These are phyloP conservation scores for Brachionus asplanchnoidis DNA, from an alignment of 1,140 invertebrate species.

Conservation along the genomic window DNA sequence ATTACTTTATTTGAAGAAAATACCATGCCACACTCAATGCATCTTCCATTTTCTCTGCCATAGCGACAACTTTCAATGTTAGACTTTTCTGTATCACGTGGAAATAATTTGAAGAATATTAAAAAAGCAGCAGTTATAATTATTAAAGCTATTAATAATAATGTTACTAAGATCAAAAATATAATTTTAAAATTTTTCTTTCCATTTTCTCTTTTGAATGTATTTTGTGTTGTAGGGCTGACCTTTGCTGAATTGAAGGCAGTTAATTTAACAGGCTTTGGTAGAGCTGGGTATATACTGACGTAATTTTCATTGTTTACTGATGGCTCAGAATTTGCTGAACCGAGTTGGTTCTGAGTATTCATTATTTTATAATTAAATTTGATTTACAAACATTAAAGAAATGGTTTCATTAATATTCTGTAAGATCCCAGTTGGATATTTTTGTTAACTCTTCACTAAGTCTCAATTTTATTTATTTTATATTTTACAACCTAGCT, in stretches of 20 bases:
- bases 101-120: not conserved
- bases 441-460: not conserved
- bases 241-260: not conserved
- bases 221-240: not conserved
- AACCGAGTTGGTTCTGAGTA: not conserved
- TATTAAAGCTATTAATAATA: not conserved
- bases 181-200: not conserved
- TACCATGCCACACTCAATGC: not conserved
- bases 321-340: not conserved
- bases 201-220: not conserved
- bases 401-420: no score
- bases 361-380: not conserved
- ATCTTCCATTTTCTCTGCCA: not conserved
- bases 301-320: not conserved
- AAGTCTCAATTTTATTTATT: not conserved
- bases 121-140: not conserved
- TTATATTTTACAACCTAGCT: not conserved
- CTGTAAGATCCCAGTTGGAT: not conserved
- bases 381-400: not conserved
- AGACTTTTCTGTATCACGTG: not conserved
- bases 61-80: not conserved
- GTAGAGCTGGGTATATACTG: not conserved
- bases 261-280: not conserved
- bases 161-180: not conserved
- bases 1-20: not conserved